Evolutionary conservation across 1,140 invertebrate genomes (phyloP).

Genomic region (Palaemon carinicauda): DNA sequence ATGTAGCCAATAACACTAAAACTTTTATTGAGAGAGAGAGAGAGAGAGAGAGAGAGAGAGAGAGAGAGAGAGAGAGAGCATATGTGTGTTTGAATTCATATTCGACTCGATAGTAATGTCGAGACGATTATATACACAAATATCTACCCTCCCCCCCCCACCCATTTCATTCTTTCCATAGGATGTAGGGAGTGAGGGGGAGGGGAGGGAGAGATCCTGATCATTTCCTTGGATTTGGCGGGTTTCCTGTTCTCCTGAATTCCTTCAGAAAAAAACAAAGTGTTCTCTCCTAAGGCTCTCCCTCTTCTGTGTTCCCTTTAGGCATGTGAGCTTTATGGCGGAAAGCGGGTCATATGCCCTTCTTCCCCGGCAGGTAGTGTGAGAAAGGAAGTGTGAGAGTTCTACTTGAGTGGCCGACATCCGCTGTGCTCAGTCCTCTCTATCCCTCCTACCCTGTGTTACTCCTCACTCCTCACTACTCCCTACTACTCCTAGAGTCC

Average conservation of each 20-base stretch:
- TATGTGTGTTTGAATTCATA: background rate
- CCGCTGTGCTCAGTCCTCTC: background rate
- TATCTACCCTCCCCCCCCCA: background rate
- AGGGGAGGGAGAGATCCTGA: background rate
- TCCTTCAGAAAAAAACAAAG: background rate
- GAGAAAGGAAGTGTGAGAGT: conserved; percentile 36
- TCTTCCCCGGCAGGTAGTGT: conserved; percentile 25
- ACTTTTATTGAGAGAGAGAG: too few species aligned
- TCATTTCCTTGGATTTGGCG: background rate
- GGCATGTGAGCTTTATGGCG: background rate
- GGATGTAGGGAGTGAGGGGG: background rate
- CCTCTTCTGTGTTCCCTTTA: background rate
- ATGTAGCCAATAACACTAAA: too few species aligned
- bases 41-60: background rate
- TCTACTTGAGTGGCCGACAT: conserved; percentile 30
- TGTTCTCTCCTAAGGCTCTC: background rate
- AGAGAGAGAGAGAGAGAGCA: conserved; percentile 10
- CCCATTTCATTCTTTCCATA: background rate
- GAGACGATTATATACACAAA: background rate
- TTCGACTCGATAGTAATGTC: background rate
- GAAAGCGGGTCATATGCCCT: background rate
- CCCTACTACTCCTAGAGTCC: background rate
- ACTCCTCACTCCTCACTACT: background rate
- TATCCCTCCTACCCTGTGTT: background rate
- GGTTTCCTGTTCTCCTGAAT: background rate